phyloP scores from a whole-genome alignment of 2,888 invertebrate genomes.

The Eustalomyia histrio region DNA sequence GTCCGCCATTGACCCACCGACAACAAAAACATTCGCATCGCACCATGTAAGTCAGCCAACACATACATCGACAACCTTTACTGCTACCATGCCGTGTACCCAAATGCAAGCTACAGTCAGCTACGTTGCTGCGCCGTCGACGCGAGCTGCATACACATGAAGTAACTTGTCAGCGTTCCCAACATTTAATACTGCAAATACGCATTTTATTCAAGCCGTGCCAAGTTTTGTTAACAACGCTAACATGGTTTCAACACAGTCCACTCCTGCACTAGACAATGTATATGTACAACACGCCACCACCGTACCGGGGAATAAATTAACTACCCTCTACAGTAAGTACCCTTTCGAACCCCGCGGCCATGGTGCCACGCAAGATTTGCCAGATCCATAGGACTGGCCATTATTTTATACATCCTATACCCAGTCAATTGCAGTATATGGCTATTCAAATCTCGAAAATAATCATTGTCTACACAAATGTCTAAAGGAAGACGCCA shows the following conservation, averaged over 20 bases:
- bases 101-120: too few relatives aligned
- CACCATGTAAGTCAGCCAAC: not conserved
- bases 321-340: too few relatives aligned
- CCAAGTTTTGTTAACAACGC: too few relatives aligned
- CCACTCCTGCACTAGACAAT: not conserved
- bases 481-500: slow-evolving; percentile 43
- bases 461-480: slow-evolving; percentile 46
- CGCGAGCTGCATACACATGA: too few relatives aligned
- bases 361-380: slow-evolving; percentile 37
- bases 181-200: too few relatives aligned
- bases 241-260: not conserved
- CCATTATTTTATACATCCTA: slow-evolving; percentile 54
- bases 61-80: slow-evolving; percentile 1
- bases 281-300: not conserved
- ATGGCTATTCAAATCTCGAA: slow-evolving; percentile 45
- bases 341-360: not conserved
- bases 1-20: not conserved
- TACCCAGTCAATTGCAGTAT: slow-evolving; percentile 39
- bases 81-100: not conserved
- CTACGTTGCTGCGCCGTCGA: too few relatives aligned
- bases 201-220: not conserved
- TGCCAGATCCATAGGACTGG: slow-evolving; percentile 60
- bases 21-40: slow-evolving; percentile 8
- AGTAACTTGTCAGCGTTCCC: too few relatives aligned
- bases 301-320: too few relatives aligned